Evolutionary conservation across 2,797 vertebrate genomes (phyloP).

Genomic region (Caiman crocodilus): DNA sequence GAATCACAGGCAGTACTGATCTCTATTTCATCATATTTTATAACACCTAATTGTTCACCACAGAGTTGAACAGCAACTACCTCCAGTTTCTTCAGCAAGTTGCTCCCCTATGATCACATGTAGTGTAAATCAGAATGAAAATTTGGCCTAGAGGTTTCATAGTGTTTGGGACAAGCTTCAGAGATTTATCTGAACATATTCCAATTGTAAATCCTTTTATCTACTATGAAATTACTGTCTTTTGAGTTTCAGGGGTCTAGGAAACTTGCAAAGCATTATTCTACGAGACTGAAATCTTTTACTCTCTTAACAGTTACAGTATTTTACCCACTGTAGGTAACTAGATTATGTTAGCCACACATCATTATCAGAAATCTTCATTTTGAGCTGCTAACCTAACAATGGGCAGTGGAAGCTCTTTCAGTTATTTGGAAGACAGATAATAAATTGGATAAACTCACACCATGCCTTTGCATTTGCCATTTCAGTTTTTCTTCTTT

Average conservation of each 20-base stretch:
- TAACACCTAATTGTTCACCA: neutral
- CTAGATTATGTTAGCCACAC: neutral
- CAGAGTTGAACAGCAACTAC: neutral
- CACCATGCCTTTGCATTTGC: neutral
- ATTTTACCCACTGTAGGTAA: neutral
- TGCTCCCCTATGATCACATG: neutral
- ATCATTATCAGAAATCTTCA: neutral
- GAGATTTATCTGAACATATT: neutral
- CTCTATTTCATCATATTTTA: neutral
- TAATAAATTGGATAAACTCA: neutral
- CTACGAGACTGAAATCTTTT: neutral
- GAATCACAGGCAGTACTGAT: neutral
- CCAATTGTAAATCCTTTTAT: neutral
- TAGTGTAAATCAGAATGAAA: neutral
- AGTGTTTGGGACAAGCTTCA: neutral
- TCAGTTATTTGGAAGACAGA: neutral
- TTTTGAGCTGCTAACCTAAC: neutral
- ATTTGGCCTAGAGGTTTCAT: neutral
- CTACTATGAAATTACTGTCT: neutral
- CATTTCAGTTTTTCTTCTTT: neutral
- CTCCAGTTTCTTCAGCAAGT: neutral
- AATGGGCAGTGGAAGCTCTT: neutral
- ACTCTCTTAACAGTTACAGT: neutral
- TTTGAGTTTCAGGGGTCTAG: neutral
- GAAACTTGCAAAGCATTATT: neutral